Conservation (phyloP, 2,888 invertebrate genomes). For the Lasioglossum pauxillum region DNA sequence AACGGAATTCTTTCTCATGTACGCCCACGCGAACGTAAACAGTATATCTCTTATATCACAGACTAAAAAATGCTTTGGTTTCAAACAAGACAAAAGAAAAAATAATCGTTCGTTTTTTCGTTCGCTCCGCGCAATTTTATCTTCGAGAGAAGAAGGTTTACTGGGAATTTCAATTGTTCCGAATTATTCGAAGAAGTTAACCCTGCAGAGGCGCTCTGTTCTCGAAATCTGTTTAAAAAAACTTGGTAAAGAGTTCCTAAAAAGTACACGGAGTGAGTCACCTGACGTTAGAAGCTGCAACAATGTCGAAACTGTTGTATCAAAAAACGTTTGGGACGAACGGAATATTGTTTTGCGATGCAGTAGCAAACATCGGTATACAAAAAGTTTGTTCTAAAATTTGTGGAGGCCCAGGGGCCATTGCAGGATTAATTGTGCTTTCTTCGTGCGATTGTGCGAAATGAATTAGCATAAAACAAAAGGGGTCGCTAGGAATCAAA, state of each 20-base stretch:
- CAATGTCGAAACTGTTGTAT: not conserved
- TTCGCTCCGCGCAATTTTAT: constrained; percentile 31
- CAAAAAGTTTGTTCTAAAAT: not conserved
- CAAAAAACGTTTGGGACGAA: not conserved
- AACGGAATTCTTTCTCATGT: constrained; percentile 65
- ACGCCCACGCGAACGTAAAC: constrained; percentile 75
- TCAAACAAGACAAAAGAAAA: constrained; percentile 72
- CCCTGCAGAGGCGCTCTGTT: constrained; percentile 2
- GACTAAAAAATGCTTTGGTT: constrained; percentile 85
- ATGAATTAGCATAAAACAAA: constrained; percentile 45
- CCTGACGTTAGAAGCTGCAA: not conserved
- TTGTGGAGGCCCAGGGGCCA: not conserved
- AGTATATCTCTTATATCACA: constrained; percentile 82
- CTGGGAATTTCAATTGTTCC: constrained; percentile 15
- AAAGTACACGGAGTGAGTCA: not conserved
- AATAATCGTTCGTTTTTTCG: constrained; percentile 30
- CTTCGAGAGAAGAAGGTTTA: constrained; percentile 26
- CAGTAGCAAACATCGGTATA: not conserved
- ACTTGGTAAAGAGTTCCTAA: not conserved
- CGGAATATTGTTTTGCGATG: not conserved
- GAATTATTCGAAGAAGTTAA: constrained; percentile 27
- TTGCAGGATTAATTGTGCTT: constrained; percentile 5
- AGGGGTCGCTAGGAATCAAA: not conserved
- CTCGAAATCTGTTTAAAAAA: not conserved
- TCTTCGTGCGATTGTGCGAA: constrained; percentile 46